These are phyloP conservation scores for Mus spretus DNA, from an alignment of 2,797 vertebrate genomes.

Conservation along the genomic window DNA sequence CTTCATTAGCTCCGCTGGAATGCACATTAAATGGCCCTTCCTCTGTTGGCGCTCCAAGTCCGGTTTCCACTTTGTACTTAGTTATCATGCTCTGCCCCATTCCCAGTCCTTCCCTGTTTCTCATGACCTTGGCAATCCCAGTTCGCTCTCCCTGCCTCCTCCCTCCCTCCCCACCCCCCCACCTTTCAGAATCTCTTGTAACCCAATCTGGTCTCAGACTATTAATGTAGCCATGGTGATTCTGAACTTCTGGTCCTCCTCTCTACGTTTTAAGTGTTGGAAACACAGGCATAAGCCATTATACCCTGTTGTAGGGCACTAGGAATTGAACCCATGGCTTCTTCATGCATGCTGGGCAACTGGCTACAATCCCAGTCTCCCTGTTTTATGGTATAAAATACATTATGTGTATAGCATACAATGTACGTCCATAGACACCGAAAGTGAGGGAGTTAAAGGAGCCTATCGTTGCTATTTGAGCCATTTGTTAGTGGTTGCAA, in stretches of 20 bases:
- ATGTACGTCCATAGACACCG: background rate
- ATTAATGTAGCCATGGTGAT: background rate
- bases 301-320: background rate
- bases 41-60: background rate
- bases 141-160: background rate
- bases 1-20: background rate
- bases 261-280: background rate
- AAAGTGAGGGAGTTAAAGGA: background rate
- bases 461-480: background rate
- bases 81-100: background rate
- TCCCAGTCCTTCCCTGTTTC: background rate
- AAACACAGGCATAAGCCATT: background rate
- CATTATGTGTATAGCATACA: background rate
- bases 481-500: background rate
- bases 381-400: background rate
- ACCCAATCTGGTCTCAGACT: background rate
- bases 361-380: background rate
- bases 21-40: background rate
- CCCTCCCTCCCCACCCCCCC: too few species aligned
- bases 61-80: fast-evolving
- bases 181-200: background rate
- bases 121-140: background rate
- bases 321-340: background rate
- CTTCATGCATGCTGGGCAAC: background rate
- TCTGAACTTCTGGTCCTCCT: background rate